Percentiles rank a stretch among this genome's conserved stretches.
Conservation (phyloP, 1,140 invertebrate species). For the Scylla paramamosain region DNA sequence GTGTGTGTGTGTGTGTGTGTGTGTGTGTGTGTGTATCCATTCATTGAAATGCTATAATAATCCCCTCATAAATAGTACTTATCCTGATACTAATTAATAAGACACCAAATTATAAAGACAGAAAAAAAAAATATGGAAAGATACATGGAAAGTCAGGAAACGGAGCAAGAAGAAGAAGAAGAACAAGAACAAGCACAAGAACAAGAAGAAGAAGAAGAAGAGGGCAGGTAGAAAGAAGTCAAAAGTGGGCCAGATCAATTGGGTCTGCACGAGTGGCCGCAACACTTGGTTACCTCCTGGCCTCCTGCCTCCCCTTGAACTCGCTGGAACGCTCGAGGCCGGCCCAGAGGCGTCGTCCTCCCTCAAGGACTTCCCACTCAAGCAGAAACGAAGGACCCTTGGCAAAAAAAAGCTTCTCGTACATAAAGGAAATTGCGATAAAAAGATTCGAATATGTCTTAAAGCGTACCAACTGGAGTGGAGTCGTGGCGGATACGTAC, state of each 20-base stretch:
- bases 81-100: too few species aligned
- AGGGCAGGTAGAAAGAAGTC: neutral
- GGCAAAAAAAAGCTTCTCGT: neutral
- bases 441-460: neutral
- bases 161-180: neutral
- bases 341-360: conserved; percentile 21
- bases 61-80: too few species aligned
- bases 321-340: neutral
- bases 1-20: neutral
- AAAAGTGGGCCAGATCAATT: conserved; percentile 37
- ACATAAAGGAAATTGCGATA: conserved; percentile 15
- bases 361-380: conserved; percentile 17
- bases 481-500: neutral
- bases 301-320: neutral
- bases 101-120: too few species aligned
- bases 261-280: conserved; percentile 38
- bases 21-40: too few species aligned
- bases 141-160: too few species aligned
- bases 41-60: too few species aligned
- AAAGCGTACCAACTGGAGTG: neutral
- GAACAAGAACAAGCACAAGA: neutral
- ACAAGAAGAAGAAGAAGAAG: neutral
- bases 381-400: conserved; percentile 17
- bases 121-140: too few species aligned
- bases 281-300: conserved; percentile 52